A percentile compares a stretch with the other conserved stretches of the same genome.
Evolutionary conservation across 2,888 invertebrate genomes (phyloP).

Genomic region (Trichacis sp.): DNA sequence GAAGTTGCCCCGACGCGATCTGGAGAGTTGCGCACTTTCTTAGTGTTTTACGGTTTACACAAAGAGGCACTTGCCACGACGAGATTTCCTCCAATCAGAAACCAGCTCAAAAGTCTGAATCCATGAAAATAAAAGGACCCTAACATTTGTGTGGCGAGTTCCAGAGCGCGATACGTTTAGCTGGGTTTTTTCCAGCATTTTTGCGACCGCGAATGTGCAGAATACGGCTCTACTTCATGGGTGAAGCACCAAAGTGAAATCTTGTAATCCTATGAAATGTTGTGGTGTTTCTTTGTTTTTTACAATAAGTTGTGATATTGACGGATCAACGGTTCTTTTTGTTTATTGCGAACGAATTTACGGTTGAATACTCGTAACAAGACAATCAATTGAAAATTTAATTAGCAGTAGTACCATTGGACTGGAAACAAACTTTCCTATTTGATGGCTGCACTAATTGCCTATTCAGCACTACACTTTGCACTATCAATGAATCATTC

Average conservation of each 20-base stretch:
- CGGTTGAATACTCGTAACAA: no score
- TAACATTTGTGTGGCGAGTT: conserved; percentile 22
- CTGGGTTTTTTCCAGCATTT: conserved; percentile 21
- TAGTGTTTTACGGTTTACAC: neutral
- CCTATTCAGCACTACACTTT: no score
- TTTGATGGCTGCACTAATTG: no score
- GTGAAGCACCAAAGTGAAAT: conserved; percentile 36
- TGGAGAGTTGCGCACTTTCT: neutral
- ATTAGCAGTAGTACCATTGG: no score
- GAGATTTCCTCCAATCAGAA: conserved; percentile 4
- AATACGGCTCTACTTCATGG: conserved; percentile 29
- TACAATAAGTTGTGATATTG: no score
- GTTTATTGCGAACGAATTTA: no score
- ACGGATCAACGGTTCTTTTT: no score
- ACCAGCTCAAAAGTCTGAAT: neutral
- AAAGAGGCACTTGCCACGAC: neutral
- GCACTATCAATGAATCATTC: no score
- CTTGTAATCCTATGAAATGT: conserved; percentile 35
- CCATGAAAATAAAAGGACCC: conserved; percentile 18
- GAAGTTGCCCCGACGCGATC: conserved; percentile 19
- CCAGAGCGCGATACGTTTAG: conserved; percentile 26
- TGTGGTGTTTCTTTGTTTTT: no score
- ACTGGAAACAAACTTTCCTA: no score
- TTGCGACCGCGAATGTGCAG: conserved; percentile 22
- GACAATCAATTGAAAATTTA: no score